Percentiles rank a stretch among this genome's conserved stretches.
Conservation (phyloP, 2,888 invertebrate species). For the Palloptera scutellata region DNA sequence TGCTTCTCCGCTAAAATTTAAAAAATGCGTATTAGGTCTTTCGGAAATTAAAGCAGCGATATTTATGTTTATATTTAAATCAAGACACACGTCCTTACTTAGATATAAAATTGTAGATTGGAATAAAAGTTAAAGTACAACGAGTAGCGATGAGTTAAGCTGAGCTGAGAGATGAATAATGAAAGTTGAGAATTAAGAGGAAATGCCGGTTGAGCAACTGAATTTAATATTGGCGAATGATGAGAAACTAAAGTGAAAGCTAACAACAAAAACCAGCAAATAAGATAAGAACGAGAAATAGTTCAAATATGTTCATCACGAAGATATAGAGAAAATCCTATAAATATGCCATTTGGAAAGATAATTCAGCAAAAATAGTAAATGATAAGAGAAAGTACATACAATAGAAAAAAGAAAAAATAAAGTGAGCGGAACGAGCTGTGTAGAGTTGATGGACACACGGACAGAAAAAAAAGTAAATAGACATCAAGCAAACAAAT, state of each 20-base stretch:
- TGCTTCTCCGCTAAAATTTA: too few species aligned
- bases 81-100: background rate
- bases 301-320: background rate
- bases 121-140: background rate
- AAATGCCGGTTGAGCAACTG: conserved; percentile 10
- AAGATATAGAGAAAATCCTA: background rate
- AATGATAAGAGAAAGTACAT: background rate
- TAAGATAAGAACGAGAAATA: background rate
- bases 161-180: background rate
- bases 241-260: background rate
- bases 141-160: background rate
- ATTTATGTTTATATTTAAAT: background rate
- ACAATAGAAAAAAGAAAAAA: background rate
- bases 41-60: too few species aligned
- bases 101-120: background rate
- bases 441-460: background rate
- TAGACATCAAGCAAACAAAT: background rate
- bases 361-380: conserved; percentile 12
- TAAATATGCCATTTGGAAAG: conserved; percentile 12
- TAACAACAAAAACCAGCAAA: background rate
- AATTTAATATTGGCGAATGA: conserved; percentile 7
- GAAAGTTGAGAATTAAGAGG: background rate
- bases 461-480: background rate
- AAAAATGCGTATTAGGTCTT: conserved; percentile 4
- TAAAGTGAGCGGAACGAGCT: background rate